phyloP scores from a whole-genome alignment of 2,888 invertebrate species.

The Spodoptera littoralis region DNA sequence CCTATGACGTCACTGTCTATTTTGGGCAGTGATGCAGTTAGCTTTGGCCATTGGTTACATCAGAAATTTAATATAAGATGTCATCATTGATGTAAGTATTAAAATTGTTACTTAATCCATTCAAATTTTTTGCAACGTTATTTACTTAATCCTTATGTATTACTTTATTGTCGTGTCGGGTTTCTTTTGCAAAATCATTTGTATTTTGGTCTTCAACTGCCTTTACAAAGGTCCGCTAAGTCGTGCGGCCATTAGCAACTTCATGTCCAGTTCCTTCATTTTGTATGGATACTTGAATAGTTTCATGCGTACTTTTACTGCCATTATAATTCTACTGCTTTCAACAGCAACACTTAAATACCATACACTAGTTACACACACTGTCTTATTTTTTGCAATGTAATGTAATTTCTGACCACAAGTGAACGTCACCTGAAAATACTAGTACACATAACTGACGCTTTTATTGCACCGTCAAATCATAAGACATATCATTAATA shows the following conservation, averaged over 20 bases:
- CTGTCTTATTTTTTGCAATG: conserved; percentile 8
- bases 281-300: conserved; percentile 4
- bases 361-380: neutral
- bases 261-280: conserved; percentile 12
- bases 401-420: conserved; percentile 30
- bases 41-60: conserved; percentile 36
- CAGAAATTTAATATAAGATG: conserved; percentile 42
- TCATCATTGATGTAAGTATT: conserved; percentile 43
- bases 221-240: conserved; percentile 2
- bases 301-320: conserved; percentile 2
- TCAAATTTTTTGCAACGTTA: conserved; percentile 38
- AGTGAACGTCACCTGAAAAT: conserved; percentile 25
- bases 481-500: conserved; percentile 25
- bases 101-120: conserved; percentile 39
- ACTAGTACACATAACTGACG: conserved; percentile 35
- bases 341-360: neutral
- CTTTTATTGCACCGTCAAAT: conserved; percentile 31
- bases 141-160: conserved; percentile 10
- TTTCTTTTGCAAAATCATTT: conserved; percentile 12
- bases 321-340: conserved; percentile 9
- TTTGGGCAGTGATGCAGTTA: conserved; percentile 57
- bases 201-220: conserved; percentile 7
- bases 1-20: conserved; percentile 53
- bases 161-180: conserved; percentile 7
- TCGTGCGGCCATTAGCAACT: conserved; percentile 9